A percentile compares a stretch with the other conserved stretches of the same genome.
Conservation (phyloP, 2,113 vertebrate genomes). For the Naja naja region DNA sequence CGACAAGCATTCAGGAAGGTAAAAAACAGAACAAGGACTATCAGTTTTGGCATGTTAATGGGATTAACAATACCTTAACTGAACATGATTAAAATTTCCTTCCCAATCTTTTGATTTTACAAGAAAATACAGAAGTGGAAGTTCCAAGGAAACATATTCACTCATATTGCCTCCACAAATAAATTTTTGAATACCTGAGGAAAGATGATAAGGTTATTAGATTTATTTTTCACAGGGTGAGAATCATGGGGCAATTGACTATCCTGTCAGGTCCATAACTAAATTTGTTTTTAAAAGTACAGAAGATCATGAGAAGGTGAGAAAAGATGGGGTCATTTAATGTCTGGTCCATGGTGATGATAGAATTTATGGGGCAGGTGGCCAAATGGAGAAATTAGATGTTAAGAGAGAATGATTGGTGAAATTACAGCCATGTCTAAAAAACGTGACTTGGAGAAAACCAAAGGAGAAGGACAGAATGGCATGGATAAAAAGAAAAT, state of each 20-base stretch:
- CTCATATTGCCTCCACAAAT: neutral
- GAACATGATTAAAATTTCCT: neutral
- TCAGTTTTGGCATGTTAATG: neutral
- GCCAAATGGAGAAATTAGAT: neutral
- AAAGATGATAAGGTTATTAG: neutral
- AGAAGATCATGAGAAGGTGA: neutral
- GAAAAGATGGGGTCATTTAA: neutral
- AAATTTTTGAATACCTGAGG: neutral
- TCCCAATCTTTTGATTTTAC: neutral
- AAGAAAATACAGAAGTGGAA: neutral
- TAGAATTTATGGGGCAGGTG: neutral
- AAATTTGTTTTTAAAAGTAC: neutral
- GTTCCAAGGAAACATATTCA: neutral
- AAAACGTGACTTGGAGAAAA: neutral
- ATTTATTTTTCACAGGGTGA: neutral
- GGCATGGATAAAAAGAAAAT: neutral
- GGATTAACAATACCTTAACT: neutral
- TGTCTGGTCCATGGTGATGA: neutral
- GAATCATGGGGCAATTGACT: neutral
- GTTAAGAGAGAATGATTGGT: neutral
- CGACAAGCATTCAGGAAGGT: neutral
- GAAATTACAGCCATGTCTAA: neutral
- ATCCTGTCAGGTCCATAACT: neutral
- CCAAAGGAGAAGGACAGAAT: neutral
- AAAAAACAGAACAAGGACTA: neutral